Base-by-base conservation (phyloP, 1,140 invertebrate species). In the Pseudoatta argentina region DNA sequence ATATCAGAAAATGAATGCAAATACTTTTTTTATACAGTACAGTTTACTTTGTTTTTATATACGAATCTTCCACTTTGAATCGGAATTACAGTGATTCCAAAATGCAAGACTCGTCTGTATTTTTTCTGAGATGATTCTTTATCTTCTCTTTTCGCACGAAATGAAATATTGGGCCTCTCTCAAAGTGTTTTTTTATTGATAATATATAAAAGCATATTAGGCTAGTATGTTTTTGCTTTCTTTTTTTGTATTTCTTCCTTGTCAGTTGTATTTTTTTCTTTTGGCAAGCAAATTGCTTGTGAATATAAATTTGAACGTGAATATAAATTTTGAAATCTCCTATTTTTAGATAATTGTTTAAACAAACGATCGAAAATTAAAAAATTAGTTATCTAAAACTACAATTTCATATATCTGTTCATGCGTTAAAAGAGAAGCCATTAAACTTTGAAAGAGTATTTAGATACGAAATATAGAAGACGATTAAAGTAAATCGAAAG, bases 191-290 rank as follows among this genome's bases (percentile, higher is more conserved):
- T 67, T 39, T 39, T 39, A 39, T 14, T 14, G 16, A 30, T n/a
- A n/a, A 55, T n/a, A 34, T 21, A n/a, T 24, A 14, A 10, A 18
- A 72, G 2, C 39, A 12, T 44, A 44, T 10, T 44, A 10, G 39
- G 10, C 2, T 44, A 44, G 10, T 77, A 64, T 2, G 16, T 21
- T 64, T 18, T 64, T 77, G 57, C 14, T 48, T 61, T 44, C 39
- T 6, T 75, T 61, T 75, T 61, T 6, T 75, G 2, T 66, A 27
- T 77, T 73, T 75, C 5, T 30, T 64, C 10, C 48, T 63, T 3
- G 8, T 69, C 64, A 69, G n/a, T 34, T 34, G 30, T 34, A 34
- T 34, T 6, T 34, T 2, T 2, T 66, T 53, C 21, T n/a, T 24
- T 18, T 4, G 5, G 5, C 16, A 21, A 21, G 12, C 30, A 66